Evolutionary conservation across 2,797 vertebrate genomes (phyloP), one percentile per base, ranked within the genome.

Genomic region (Acrossocheilus fasciatus): DNA sequence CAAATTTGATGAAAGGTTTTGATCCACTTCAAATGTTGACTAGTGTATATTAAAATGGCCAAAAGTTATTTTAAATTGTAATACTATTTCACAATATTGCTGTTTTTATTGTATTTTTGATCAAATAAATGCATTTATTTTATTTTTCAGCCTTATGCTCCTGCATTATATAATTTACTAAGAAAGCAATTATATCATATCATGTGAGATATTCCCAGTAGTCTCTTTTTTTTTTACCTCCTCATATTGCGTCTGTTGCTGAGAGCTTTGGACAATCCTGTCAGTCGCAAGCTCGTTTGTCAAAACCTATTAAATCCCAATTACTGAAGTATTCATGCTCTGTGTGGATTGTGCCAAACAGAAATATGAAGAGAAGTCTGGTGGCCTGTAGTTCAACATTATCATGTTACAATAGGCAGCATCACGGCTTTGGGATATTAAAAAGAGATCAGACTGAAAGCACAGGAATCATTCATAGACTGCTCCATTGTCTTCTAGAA

Each of bases 231-330:
- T 57, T 73, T 74, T 82, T 74, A 20, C 76, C 34, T 15, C 62
- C 62, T 77, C 72, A 82, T 57, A 50, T 84, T 41, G 18, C 20
- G 34, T 66, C 78, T 39, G 62, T 75, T 64, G 47, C 68, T 88
- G 79, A 84, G 77, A 88, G 79, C 81, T 87, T 68, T 45, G 43
- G 76, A 72, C 66, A 47, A 84, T 85, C 80, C 66, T 86, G 87
- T 90, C 90, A 87, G 84, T 89, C 59, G 69, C 59, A 54, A 81
- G 75, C 79, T 82, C 66, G 74, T 89, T 91, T 88, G 89, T 92
- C 86, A 82, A 83, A 84, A 70, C 73, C 75, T 69, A 91, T 91
- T 92, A 90, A 92, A 91, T 87, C 80, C 64, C 88, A 89, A 90
- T 90, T 84, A 86, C 85, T 89, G 75, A 87, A 89, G 87, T 66